phyloP scores from a whole-genome alignment of 2,797 vertebrate genomes.

The Pantherophis alleghaniensis region DNA sequence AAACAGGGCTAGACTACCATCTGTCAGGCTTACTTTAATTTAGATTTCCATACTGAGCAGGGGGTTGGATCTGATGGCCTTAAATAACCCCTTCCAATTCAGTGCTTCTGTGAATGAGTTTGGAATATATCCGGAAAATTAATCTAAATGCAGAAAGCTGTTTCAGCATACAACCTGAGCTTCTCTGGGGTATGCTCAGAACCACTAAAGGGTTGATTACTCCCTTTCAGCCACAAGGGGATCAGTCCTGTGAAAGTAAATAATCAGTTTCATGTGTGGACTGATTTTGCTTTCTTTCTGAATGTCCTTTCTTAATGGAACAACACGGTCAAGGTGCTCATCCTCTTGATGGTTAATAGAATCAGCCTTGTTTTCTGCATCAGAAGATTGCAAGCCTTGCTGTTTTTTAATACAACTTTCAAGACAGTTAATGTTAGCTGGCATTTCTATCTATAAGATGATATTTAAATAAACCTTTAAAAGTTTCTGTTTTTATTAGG shows the following conservation, averaged over 20 bases:
- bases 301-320: not conserved
- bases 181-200: not conserved
- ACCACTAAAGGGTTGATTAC: not conserved
- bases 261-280: not conserved
- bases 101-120: not conserved
- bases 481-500: not conserved
- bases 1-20: not conserved
- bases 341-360: not conserved
- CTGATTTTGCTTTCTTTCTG: not conserved
- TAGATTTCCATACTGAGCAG: not conserved
- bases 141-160: not conserved
- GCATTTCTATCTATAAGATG: not conserved
- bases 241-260: not conserved
- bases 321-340: not conserved
- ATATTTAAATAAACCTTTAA: slow-evolving; percentile 12
- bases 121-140: not conserved
- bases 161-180: not conserved
- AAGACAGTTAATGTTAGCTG: not conserved
- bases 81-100: not conserved
- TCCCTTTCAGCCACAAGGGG: not conserved
- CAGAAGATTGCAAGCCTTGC: not conserved
- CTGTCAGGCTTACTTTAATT: not conserved
- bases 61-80: not conserved
- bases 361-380: not conserved
- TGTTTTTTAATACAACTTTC: not conserved